These are phyloP conservation scores for Garra rufa DNA, from an alignment of 2,113 vertebrate species.

Conservation along the genomic window DNA sequence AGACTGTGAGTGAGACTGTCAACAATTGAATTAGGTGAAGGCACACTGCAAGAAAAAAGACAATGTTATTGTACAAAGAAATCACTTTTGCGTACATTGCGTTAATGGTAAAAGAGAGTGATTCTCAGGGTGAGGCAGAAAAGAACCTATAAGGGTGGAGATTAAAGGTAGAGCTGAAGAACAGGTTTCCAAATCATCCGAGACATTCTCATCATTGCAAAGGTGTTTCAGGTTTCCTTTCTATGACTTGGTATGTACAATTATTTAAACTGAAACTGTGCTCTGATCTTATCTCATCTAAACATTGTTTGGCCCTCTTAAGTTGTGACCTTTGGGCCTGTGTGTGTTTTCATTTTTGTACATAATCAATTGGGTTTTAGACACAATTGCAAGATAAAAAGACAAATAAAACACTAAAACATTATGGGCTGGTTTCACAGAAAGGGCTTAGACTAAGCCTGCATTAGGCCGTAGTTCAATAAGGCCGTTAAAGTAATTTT, in stretches of 20 bases:
- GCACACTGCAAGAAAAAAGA: neutral
- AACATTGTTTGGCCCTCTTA: neutral
- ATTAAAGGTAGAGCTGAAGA: conserved; percentile 21
- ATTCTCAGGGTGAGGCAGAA: conserved; percentile 8
- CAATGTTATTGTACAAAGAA: conserved; percentile 4
- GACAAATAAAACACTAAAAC: neutral
- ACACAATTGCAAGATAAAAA: neutral
- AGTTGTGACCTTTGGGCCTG: neutral
- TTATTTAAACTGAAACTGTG: conserved; percentile 24
- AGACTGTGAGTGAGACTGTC: neutral
- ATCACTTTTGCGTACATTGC: neutral
- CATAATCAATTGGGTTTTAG: neutral
- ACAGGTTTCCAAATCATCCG: conserved; percentile 14
- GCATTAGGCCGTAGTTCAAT: too few relatives aligned
- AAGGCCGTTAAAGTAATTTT: too few relatives aligned
- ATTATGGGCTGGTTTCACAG: too few relatives aligned
- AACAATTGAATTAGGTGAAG: neutral
- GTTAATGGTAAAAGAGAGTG: conserved; percentile 2
- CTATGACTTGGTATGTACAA: conserved; percentile 1
- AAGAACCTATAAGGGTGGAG: conserved; percentile 3
- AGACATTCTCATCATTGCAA: conserved; percentile 38
- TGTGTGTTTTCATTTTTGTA: conserved; percentile 6
- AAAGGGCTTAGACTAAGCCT: too few relatives aligned
- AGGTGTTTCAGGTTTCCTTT: conserved; percentile 13
- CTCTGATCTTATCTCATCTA: conserved; percentile 1